These are phyloP conservation scores for Athene noctua DNA, from an alignment of 2,113 vertebrate genomes.

Conservation along the genomic window DNA sequence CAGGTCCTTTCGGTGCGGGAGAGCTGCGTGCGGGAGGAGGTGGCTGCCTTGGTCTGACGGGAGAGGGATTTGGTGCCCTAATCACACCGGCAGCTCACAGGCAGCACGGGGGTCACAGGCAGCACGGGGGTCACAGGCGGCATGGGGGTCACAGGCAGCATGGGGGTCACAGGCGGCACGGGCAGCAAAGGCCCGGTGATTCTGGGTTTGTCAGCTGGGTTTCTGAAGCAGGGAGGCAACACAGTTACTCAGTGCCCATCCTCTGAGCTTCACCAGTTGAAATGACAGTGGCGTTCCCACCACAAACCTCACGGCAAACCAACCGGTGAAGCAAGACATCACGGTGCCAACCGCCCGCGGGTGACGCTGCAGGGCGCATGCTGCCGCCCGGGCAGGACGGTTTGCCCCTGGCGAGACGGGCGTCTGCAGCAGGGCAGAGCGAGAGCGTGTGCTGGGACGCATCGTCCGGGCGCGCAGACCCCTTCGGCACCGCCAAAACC, in stretches of 20 bases:
- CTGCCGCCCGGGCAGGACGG: not conserved
- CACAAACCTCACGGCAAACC: not conserved
- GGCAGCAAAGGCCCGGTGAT: not conserved
- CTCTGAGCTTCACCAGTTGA: not conserved
- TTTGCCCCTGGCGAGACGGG: not conserved
- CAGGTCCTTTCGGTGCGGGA: not conserved
- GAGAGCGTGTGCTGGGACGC: not conserved
- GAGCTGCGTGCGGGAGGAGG: not conserved
- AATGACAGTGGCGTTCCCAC: not conserved
- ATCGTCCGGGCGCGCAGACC: fast-evolving
- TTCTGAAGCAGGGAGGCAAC: not conserved
- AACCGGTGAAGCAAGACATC: not conserved
- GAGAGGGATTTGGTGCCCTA: not conserved
- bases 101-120: too few species aligned
- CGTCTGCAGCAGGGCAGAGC: not conserved
- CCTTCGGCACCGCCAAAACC: not conserved
- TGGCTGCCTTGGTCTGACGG: not conserved
- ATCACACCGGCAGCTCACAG: not conserved
- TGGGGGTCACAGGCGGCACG: too few species aligned
- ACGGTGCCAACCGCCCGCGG: not conserved
- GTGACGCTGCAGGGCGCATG: not conserved
- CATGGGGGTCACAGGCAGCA: not conserved
- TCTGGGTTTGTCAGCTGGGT: not conserved
- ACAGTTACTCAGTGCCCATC: not conserved
- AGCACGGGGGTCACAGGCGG: too few species aligned